Evolutionary conservation across 2,797 vertebrate species (phyloP), one percentile per base, ranked within the genome.

Genomic region (Euphonia xanthogaster): DNA sequence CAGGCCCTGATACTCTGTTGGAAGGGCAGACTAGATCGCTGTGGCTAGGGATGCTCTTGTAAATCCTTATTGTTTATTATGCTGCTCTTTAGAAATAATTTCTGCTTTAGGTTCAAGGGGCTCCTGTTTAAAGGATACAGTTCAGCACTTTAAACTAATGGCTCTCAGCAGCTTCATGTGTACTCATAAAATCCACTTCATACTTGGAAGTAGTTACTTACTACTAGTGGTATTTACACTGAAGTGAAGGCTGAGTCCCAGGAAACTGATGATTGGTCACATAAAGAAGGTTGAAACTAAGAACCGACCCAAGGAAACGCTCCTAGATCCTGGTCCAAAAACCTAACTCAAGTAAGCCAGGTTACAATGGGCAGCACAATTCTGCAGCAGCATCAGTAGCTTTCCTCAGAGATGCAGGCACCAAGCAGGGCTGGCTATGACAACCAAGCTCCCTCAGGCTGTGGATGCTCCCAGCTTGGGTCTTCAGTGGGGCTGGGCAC

Each of bases 301-400:
- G 48, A 83, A 53, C 14, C 5, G 2, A 50, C 19, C 4, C 27
- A n/a, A 45, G 51, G 35, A 83, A 80, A 81, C 21, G 33, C 60
- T 28, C 21, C 13, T 58, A 30, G 35, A 27, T 78, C 28, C 25
- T 75, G 28, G 11, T 55, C 30, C 22, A 35, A 63, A 92, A 77
- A 40, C 0, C 0, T 51, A 44, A n/a, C 15, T 35, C 0, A 2
- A 5, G 6, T 68, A 68, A 86, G 14, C 7, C 31, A 48, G 37
- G 37, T 30, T 70, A 25, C n/a, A 22, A 17, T 28, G 42, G 54
- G 54, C 35, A 93, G 61, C 44, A 45, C 1, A 17, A 33, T 55
- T 50, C 40, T 6, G 3, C 50, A 47, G 57, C 60, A 62, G 55
- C 45, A 76, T 23, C 37, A 53, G 54, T 57, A 66, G 33, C 71